Base-by-base conservation (phyloP, 2,888 invertebrate genomes). In the Portevinia maculata region DNA sequence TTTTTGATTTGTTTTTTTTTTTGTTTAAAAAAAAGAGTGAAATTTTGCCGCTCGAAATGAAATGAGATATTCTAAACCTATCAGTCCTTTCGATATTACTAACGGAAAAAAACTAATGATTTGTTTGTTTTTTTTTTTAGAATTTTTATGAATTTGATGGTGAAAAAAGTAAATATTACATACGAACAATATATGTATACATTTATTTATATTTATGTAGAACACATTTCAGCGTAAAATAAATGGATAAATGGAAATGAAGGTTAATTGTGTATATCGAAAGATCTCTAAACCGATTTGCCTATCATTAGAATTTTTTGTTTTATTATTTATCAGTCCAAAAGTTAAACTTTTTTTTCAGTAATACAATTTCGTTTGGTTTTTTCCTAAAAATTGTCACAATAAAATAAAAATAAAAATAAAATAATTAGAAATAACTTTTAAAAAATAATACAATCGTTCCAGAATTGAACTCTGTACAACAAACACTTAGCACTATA, bases 21-120 rank as follows among this genome's bases (percentile, higher is more conserved):
- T 3, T 64, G 55, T 11, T 30, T 71, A 59, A 70, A 57, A 73
- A 65, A 71, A 73, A 60, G 73, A 65, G 65, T 57, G 17, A 71
- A 65, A 79, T 71, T 57, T 78, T 64, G 65, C 57, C 76, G 81
- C 73, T 87, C 71, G 34, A 78, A 84, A 74, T 74, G 75, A 79
- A 76, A 71, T 76, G 65, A 76, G 67, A 75, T 70, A 73, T 84
- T 84, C 86, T 86, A 86, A 86, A 86, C 84, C 87, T 87, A 87
- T 87, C 87, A 87, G 87, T 87, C 85, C 87, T 85, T 86, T 85
- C 86, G 81, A 85, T 86, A 85, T 84, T 85, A 84, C 73, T 64
- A 39, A 74, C 62, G 53, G 67, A 21, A 76, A 83, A 59, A 67
- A 11, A 39, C 57, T 65, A 73, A 81, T 59, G 60, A 44, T 60